These are phyloP conservation scores for Leuctra nigra DNA, from an alignment of 2,888 invertebrate species.

Conservation along the genomic window DNA sequence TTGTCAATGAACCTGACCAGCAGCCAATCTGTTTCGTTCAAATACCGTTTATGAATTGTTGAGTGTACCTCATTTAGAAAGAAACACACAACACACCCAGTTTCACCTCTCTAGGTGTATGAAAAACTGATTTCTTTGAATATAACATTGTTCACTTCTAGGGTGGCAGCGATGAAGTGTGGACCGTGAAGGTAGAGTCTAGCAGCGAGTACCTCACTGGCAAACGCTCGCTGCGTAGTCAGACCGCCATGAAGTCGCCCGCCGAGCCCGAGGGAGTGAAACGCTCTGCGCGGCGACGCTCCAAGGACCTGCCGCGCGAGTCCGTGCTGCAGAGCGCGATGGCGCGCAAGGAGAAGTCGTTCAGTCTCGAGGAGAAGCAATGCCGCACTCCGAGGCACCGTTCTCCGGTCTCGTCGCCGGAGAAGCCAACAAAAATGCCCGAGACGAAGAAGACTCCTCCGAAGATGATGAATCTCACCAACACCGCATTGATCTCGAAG, in stretches of 20 bases:
- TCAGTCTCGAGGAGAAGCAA: conserved; percentile 39
- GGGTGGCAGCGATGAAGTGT: conserved; percentile 25
- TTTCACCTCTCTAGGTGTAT: too few relatives aligned
- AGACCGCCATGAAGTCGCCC: conserved; percentile 18
- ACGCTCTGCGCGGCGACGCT: conserved; percentile 55
- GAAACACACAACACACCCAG: too few relatives aligned
- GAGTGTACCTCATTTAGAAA: too few relatives aligned
- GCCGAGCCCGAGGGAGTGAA: conserved; percentile 43
- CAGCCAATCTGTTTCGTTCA: too few relatives aligned
- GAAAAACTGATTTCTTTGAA: too few relatives aligned
- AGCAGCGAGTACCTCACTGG: conserved; percentile 14
- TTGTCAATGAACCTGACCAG: too few relatives aligned
- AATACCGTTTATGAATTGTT: too few relatives aligned
- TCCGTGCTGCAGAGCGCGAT: conserved; percentile 64
- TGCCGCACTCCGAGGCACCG: conserved; percentile 21
- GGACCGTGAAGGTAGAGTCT: conserved; percentile 26
- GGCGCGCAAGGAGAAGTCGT: conserved; percentile 64
- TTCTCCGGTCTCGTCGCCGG: conserved; percentile 18
- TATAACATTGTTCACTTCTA: too few relatives aligned
- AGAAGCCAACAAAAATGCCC: not conserved
- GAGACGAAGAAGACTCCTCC: not conserved
- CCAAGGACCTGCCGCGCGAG: conserved; percentile 51
- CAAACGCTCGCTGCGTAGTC: conserved; percentile 28
- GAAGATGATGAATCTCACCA: too few relatives aligned
- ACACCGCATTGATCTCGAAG: too few relatives aligned